Evolutionary conservation across 2,113 vertebrate genomes (phyloP).

Genomic region (Diglossa brunneiventris): DNA sequence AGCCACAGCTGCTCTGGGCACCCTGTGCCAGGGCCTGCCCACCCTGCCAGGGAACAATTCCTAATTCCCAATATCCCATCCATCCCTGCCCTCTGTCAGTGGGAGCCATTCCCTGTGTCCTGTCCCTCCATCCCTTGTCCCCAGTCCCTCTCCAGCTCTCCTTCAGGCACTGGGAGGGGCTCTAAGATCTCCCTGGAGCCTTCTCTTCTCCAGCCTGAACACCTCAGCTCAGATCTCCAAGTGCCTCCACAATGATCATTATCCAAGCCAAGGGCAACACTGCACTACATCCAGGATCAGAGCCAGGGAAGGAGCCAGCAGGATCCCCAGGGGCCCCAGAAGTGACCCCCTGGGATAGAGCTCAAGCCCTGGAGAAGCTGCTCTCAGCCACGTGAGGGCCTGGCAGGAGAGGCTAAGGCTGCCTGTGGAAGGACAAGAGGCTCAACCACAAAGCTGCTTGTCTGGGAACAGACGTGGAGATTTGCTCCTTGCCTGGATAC

Average conservation of each 20-base stretch:
- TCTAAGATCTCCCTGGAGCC: neutral
- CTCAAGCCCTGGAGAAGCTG: neutral
- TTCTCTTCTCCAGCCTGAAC: neutral
- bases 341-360: neutral
- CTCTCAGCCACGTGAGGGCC: neutral
- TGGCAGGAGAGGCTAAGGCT: neutral
- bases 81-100: rapidly evolving
- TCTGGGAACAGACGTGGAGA: conserved; percentile 12
- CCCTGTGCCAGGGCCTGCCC: neutral
- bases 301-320: neutral
- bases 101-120: neutral
- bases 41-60: neutral
- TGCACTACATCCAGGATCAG: neutral
- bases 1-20: neutral
- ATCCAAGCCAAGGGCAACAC: neutral
- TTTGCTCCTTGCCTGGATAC: conserved; percentile 32
- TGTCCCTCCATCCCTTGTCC: neutral
- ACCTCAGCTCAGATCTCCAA: neutral
- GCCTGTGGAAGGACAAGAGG: neutral
- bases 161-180: neutral
- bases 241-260: no score
- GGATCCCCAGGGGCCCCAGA: rapidly evolving
- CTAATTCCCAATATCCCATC: neutral
- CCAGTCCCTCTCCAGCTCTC: neutral
- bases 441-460: conserved; percentile 9